Evolutionary conservation across 2,797 vertebrate species (phyloP), one percentile per base, ranked within the genome.

Genomic region (Dendrocincla tyrannina): DNA sequence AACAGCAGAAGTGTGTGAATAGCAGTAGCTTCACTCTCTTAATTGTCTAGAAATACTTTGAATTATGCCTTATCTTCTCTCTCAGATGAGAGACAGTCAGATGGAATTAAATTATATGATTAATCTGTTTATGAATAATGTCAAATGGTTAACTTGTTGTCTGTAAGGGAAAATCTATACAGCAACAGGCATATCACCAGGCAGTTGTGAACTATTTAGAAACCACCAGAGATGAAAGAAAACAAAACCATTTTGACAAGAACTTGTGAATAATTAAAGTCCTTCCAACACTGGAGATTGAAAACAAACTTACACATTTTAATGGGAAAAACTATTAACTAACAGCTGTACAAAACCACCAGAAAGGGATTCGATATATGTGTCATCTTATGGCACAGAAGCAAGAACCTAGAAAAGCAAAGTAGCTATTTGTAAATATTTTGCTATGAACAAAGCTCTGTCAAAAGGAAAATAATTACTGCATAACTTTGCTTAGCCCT

Each of bases 21-120:
- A 44, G 82, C 63, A 64, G n/a, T 67, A 67, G 55, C 41, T 91
- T 87, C 44, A 56, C 19, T 37, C 30, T 60, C 32, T 80, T 56
- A 81, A 70, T 66, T 93, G 47, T 68, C 85, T 77, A 87, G 64
- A 92, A 96, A 83, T 24, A 89, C 60, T 92, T 42, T 60, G 35
- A 73, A 52, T 59, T 70, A 84, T 66, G 80, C 37, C 28, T 86
- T 67, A 73, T 75, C 76, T 25, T 52, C 37, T 63, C 35, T 59
- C 66, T 69, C 89, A 85, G 68, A 89, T 28, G 63, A 88, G 23
- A 92, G 68, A 58, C 67, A 79, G 46, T 67, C 80, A 92, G 60
- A 52, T 80, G 87, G 84, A 89, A 87, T 75, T 58, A 14, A 85
- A 93, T 91, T 41, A 62, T 78, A 44, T 81, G 62, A 93, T 86